Evolutionary conservation across 2,797 vertebrate species (phyloP).

Genomic region (Sebastes glaucus): DNA sequence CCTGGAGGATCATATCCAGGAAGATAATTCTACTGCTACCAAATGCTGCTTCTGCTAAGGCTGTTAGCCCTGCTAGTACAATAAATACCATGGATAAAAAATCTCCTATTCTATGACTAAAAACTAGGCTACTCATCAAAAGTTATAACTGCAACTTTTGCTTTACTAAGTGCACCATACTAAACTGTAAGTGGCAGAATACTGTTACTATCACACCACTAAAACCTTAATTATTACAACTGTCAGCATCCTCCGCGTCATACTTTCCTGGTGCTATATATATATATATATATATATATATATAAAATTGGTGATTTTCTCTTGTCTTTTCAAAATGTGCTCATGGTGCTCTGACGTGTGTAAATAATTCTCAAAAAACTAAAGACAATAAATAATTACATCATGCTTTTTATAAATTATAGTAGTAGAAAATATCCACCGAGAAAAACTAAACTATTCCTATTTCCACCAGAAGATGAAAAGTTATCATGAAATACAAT

Average conservation of each 20-base stretch:
- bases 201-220: background rate
- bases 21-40: background rate
- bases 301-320: background rate
- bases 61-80: background rate
- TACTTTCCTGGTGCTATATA: background rate
- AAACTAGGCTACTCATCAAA: background rate
- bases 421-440: background rate
- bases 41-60: background rate
- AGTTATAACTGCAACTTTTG: background rate
- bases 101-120: background rate
- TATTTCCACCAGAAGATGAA: background rate
- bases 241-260: background rate
- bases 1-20: no score
- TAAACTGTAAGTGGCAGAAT: background rate
- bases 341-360: background rate
- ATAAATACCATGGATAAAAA: background rate
- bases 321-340: background rate
- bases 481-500: background rate
- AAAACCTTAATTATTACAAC: background rate
- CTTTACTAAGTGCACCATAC: no score
- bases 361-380: background rate
- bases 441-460: background rate
- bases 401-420: background rate
- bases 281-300: no score
- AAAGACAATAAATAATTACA: background rate